Evolutionary conservation across 2,888 invertebrate species (phyloP).

Genomic region (Diaphora mendica): DNA sequence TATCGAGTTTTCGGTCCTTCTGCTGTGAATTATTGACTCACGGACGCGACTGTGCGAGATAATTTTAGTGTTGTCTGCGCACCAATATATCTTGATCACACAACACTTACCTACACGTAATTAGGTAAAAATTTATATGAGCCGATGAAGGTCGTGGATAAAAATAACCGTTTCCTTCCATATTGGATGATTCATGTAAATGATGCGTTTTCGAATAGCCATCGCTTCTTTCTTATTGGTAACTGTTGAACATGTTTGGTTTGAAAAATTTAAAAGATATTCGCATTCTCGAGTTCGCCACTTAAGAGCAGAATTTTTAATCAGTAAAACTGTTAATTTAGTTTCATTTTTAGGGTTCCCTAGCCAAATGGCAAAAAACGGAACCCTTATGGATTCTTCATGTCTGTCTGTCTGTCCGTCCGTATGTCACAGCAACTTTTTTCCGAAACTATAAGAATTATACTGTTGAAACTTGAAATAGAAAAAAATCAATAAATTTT

Average conservation of each 20-base stretch:
- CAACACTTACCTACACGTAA: slow-evolving; percentile 55
- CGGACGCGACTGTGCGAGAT: slow-evolving; percentile 54
- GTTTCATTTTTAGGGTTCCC: not conserved
- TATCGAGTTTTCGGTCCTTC: slow-evolving; percentile 47
- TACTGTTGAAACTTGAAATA: no score
- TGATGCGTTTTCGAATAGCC: slow-evolving; percentile 22
- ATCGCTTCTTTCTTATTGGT: not conserved
- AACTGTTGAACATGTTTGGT: not conserved
- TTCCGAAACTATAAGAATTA: no score
- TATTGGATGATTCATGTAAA: slow-evolving; percentile 55
- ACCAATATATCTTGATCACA: slow-evolving; percentile 56
- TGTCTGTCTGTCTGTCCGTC: no score
- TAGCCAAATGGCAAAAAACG: no score
- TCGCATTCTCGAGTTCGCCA: not conserved
- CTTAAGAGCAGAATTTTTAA: not conserved
- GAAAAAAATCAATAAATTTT: no score
- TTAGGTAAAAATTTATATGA: slow-evolving; percentile 54
- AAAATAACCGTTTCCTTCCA: slow-evolving; percentile 58
- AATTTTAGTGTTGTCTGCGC: slow-evolving; percentile 58
- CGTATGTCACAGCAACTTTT: no score
- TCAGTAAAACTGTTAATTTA: not conserved
- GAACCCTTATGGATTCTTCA: no score
- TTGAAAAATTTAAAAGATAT: not conserved
- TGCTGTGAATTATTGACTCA: slow-evolving; percentile 54
- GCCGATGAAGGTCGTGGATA: slow-evolving; percentile 52